Evolutionary conservation across 1,140 invertebrate genomes (phyloP).

Genomic region (Lordiphosa collinella): DNA sequence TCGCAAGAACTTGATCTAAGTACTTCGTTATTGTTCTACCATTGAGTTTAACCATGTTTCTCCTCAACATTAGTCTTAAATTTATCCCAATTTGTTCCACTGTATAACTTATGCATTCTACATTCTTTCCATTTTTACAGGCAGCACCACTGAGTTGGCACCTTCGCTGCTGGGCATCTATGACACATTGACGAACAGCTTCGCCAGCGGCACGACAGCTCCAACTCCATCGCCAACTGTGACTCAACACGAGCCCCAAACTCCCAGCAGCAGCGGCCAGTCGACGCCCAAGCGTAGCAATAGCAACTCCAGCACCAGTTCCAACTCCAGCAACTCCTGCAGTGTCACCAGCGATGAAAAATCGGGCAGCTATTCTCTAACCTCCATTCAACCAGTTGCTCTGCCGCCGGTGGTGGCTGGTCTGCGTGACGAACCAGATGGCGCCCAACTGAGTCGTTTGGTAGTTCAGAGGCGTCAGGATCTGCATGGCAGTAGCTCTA

Average conservation of each 20-base stretch:
- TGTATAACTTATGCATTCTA: not conserved
- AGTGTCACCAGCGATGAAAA: slow-evolving; percentile 60
- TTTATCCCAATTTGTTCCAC: too few relatives aligned
- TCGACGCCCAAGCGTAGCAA: slow-evolving; percentile 57
- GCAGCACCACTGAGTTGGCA: slow-evolving; percentile 83
- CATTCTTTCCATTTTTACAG: slow-evolving; percentile 62
- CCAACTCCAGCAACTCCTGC: slow-evolving; percentile 32
- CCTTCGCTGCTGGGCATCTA: slow-evolving; percentile 83
- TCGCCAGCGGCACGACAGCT: slow-evolving; percentile 26
- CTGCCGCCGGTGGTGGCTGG: slow-evolving; percentile 31
- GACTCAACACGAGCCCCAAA: slow-evolving; percentile 29
- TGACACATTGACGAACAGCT: slow-evolving; percentile 76
- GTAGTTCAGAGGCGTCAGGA: slow-evolving; percentile 51
- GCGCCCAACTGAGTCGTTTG: slow-evolving; percentile 58
- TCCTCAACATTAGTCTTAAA: too few relatives aligned
- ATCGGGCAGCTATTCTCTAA: slow-evolving; percentile 46
- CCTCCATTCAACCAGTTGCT: slow-evolving; percentile 21
- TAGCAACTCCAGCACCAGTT: slow-evolving; percentile 45
- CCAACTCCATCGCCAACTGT: slow-evolving; percentile 15
- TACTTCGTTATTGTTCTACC: too few relatives aligned
- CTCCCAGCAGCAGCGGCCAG: slow-evolving; percentile 33
- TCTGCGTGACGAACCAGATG: slow-evolving; percentile 61
- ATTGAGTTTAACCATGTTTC: too few relatives aligned
- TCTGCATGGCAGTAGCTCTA: slow-evolving; percentile 55
- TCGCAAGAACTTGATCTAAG: too few relatives aligned